Evolutionary conservation across 2,113 vertebrate genomes (phyloP).

Genomic region (Microcebus griseorufus): DNA sequence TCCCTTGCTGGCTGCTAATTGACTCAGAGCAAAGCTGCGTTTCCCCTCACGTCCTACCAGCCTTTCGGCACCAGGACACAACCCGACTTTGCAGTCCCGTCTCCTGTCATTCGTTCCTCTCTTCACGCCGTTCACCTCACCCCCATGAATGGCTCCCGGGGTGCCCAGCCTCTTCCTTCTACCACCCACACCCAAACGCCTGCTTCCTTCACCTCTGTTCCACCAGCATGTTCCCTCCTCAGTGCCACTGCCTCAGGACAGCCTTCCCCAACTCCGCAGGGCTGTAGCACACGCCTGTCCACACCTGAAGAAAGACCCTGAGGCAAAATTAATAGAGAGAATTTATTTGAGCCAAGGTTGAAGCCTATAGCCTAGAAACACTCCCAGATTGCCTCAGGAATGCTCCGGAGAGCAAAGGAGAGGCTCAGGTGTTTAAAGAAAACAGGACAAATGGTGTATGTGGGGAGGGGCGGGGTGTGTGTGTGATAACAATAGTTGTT

Average conservation of each 20-base stretch:
- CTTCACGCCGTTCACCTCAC: fast-evolving
- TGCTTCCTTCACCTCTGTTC: not conserved
- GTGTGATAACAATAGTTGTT: not conserved
- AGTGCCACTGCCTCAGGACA: not conserved
- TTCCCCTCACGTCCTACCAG: not conserved
- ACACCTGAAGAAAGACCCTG: not conserved
- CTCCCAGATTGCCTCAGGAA: not conserved
- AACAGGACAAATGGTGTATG: not conserved
- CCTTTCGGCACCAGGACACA: not conserved
- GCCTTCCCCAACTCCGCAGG: not conserved
- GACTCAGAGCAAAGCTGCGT: not conserved
- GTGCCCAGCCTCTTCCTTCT: not conserved
- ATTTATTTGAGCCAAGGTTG: not conserved
- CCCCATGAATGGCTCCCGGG: not conserved
- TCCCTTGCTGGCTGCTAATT: not conserved
- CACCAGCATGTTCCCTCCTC: too few species aligned
- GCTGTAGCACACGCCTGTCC: not conserved
- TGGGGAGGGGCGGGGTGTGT: too few species aligned
- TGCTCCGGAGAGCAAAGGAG: not conserved
- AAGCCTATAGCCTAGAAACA: not conserved
- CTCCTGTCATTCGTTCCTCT: not conserved
- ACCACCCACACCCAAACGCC: not conserved
- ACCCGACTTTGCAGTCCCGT: too few species aligned
- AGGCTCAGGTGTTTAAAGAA: not conserved
- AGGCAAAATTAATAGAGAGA: not conserved